Conservation (phyloP, 2,888 invertebrate species). For the Julus scanicus region DNA sequence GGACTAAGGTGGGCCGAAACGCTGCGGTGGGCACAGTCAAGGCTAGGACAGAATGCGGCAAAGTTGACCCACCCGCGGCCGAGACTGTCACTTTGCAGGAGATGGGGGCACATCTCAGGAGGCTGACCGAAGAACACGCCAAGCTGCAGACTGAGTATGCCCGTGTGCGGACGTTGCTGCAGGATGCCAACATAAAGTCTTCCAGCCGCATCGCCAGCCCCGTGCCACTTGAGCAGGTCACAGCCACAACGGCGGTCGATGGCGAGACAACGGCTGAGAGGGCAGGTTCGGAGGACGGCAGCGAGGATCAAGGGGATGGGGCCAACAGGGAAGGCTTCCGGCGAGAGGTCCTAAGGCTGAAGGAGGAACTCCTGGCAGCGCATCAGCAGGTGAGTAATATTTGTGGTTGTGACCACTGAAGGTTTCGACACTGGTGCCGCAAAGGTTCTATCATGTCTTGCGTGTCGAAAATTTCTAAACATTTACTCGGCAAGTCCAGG, state of each 20-base stretch:
- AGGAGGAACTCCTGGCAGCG: conserved; percentile 68
- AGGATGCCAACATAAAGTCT: conserved; percentile 43
- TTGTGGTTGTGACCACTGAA: too few relatives aligned
- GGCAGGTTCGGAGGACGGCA: conserved; percentile 62
- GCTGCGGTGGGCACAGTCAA: background rate
- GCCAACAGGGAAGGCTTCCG: conserved; percentile 69
- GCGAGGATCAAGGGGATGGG: conserved; percentile 62
- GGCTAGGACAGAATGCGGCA: background rate
- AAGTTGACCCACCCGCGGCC: background rate
- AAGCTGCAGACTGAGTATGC: conserved; percentile 72
- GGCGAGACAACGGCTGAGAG: conserved; percentile 54
- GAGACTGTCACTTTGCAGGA: background rate
- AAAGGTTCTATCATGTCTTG: background rate
- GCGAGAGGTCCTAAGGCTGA: conserved; percentile 53
- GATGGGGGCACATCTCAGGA: conserved; percentile 67
- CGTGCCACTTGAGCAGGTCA: background rate
- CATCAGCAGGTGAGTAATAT: conserved; percentile 69
- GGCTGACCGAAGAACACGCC: conserved; percentile 73
- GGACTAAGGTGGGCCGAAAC: background rate
- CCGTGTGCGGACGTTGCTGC: conserved; percentile 51
- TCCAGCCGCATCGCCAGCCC: background rate
- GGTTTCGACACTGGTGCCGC: too few relatives aligned
- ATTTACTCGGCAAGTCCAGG: too few relatives aligned
- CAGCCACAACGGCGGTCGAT: background rate
- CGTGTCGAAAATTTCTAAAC: background rate